A percentile compares a stretch with the other conserved stretches of the same genome.
These are phyloP conservation scores for Scytalopus superciliaris DNA, from an alignment of 2,113 vertebrate genomes.

Conservation along the genomic window DNA sequence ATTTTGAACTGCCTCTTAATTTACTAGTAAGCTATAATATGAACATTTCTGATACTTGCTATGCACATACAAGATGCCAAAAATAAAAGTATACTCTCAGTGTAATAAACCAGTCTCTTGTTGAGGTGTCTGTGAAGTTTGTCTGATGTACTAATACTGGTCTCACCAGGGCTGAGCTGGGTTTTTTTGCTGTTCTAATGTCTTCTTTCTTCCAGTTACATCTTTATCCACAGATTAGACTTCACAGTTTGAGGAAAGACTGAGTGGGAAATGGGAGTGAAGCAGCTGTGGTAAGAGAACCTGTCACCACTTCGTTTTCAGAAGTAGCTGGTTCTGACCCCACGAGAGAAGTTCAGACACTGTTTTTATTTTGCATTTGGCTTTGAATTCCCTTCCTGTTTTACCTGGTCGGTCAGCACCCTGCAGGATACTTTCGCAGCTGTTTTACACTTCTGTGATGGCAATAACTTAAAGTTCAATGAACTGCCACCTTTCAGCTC, in stretches of 20 bases:
- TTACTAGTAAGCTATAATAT: background rate
- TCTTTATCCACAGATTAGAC: background rate
- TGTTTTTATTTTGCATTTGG: background rate
- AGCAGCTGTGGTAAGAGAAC: background rate
- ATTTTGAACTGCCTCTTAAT: background rate
- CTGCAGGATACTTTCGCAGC: background rate
- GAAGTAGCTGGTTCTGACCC: background rate
- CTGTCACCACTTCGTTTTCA: background rate
- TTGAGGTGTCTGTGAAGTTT: background rate
- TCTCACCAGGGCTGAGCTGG: background rate
- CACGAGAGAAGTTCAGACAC: background rate
- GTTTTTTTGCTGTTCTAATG: background rate
- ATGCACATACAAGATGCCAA: background rate
- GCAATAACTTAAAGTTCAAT: background rate
- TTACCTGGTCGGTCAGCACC: background rate
- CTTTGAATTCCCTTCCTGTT: background rate
- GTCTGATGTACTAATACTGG: background rate
- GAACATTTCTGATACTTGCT: background rate
- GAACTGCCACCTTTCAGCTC: background rate
- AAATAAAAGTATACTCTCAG: background rate
- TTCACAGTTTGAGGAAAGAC: background rate
- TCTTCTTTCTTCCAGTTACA: background rate
- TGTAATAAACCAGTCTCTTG: background rate
- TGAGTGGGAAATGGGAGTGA: background rate
- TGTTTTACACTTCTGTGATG: background rate